These are phyloP conservation scores for Palythoa grandiflora DNA, from an alignment of 92 coral and sea anemone genomes.

Conservation along the genomic window DNA sequence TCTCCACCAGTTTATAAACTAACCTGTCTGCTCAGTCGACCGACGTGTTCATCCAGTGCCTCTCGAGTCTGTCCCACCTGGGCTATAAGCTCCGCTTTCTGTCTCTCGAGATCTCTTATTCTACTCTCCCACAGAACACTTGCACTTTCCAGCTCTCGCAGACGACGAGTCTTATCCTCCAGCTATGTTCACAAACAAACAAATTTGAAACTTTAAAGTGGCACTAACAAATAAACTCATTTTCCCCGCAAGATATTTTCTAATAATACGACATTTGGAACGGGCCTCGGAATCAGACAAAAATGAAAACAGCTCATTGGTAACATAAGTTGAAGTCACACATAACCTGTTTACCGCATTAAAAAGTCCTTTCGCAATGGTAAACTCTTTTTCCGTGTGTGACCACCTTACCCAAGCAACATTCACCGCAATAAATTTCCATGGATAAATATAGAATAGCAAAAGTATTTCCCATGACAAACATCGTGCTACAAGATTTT, in stretches of 20 bases:
- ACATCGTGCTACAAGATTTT: no score
- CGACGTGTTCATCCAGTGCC: conserved; percentile 92
- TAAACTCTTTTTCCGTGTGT: no score
- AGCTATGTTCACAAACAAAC: conserved; percentile 59
- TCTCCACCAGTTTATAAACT: background rate
- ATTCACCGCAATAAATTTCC: no score
- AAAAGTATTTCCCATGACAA: no score
- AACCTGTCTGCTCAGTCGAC: conserved; percentile 94
- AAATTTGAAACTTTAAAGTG: background rate
- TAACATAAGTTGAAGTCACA: no score
- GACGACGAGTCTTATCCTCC: conserved; percentile 91
- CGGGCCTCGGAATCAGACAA: no score
- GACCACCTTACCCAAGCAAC: no score
- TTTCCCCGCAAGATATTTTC: background rate
- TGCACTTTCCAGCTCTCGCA: conserved; percentile 88
- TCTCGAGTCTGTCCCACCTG: conserved; percentile 87
- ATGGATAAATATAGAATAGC: no score
- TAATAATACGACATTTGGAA: no score
- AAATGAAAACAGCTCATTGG: no score
- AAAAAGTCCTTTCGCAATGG: no score
- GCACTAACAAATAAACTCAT: background rate
- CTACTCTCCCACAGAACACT: conserved; percentile 93
- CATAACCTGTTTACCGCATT: no score
- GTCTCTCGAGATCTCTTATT: conserved; percentile 90
- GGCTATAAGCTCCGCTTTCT: conserved; percentile 79